phyloP scores from a whole-genome alignment of 2,888 invertebrate genomes.

The Pachydiplax longipennis region DNA sequence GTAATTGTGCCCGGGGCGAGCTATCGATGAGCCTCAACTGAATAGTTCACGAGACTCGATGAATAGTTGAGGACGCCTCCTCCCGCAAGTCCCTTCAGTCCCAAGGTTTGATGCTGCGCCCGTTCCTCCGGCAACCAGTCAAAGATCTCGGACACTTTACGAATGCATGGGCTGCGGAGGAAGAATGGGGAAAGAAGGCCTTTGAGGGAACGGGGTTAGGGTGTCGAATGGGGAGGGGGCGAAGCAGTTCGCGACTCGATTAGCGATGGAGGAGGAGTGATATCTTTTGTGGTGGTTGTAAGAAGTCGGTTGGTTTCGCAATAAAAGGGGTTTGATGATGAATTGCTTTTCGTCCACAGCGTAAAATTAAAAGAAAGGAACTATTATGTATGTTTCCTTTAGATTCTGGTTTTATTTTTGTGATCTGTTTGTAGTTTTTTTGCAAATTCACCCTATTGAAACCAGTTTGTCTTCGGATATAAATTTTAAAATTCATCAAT shows the following conservation, averaged over 20 bases:
- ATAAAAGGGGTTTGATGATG: too few relatives aligned
- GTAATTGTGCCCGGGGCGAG: slow-evolving; percentile 32
- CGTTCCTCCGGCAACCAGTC: slow-evolving; percentile 28
- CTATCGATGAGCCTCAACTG: slow-evolving; percentile 25
- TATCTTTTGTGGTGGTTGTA: too few relatives aligned
- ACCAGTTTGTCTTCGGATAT: too few relatives aligned
- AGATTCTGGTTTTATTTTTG: too few relatives aligned
- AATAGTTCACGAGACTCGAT: slow-evolving; percentile 38
- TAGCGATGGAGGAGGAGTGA: background rate
- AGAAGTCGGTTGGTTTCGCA: too few relatives aligned
- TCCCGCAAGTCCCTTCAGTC: background rate
- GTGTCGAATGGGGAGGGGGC: background rate
- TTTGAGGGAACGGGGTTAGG: background rate
- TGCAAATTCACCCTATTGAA: too few relatives aligned
- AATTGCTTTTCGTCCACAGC: too few relatives aligned
- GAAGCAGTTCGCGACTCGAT: background rate
- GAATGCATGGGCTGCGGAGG: slow-evolving; percentile 20
- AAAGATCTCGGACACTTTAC: slow-evolving; percentile 45
- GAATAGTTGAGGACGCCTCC: slow-evolving; percentile 23
- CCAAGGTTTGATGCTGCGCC: background rate
- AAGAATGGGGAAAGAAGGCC: background rate
- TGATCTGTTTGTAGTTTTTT: too few relatives aligned
- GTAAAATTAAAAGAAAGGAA: too few relatives aligned
- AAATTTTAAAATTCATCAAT: too few relatives aligned
- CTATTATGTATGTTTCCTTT: too few relatives aligned